A percentile compares a stretch with the other conserved stretches of the same genome.
These are phyloP conservation scores for Smittia aterrima DNA, from an alignment of 2,888 invertebrate genomes.

Conservation along the genomic window DNA sequence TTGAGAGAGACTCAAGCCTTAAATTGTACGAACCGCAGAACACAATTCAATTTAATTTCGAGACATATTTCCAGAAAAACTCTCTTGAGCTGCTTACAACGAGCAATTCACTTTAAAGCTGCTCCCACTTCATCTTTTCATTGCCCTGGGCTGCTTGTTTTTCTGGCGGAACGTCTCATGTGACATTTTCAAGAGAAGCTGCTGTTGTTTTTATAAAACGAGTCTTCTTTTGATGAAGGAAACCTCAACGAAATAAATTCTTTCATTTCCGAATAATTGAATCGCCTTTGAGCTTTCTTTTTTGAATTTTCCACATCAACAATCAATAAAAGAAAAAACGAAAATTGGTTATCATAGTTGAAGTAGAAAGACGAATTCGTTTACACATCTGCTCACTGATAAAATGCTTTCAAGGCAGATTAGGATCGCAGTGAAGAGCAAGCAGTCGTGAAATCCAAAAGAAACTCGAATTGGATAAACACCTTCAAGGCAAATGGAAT, in stretches of 20 bases:
- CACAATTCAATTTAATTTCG: too few relatives aligned
- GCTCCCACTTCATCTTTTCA: too few relatives aligned
- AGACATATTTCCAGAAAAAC: too few relatives aligned
- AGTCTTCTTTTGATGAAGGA: too few relatives aligned
- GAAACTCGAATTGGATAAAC: constrained; percentile 12
- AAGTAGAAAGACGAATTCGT: background rate
- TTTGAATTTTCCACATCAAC: constrained; percentile 14
- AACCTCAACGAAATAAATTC: too few relatives aligned
- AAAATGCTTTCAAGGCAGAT: background rate
- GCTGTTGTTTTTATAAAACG: too few relatives aligned
- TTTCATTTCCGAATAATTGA: background rate
- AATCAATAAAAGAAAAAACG: background rate
- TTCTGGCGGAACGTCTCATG: background rate
- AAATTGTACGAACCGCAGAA: too few relatives aligned
- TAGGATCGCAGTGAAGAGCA: background rate
- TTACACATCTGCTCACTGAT: background rate
- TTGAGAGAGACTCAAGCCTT: too few relatives aligned
- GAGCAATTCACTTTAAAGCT: too few relatives aligned
- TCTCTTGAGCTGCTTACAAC: too few relatives aligned
- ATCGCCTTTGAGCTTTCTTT: constrained; percentile 12
- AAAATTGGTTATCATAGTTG: background rate
- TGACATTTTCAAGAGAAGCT: background rate
- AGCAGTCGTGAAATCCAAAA: constrained; percentile 11
- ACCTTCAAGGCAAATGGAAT: constrained; percentile 5
- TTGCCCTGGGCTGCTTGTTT: too few relatives aligned